Percentiles rank a stretch among this genome's conserved stretches.
Evolutionary conservation across 2,113 vertebrate genomes (phyloP).

Genomic region (Pedetes capensis): DNA sequence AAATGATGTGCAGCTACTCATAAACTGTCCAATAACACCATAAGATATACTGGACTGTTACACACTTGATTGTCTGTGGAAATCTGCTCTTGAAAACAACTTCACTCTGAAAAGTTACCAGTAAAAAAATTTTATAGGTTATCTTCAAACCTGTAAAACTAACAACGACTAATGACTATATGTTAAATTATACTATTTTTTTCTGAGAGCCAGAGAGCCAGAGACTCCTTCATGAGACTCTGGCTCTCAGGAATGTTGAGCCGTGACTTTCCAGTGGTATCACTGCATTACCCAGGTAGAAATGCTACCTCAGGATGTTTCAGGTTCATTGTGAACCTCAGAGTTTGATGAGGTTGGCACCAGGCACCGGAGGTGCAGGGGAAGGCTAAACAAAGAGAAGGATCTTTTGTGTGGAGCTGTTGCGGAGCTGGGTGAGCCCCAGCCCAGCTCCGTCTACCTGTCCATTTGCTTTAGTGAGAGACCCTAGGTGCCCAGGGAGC

Average conservation of each 20-base stretch:
- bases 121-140: constrained; percentile 34
- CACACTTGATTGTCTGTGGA: constrained; percentile 12
- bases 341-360: fast-evolving
- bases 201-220: no score
- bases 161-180: constrained; percentile 33
- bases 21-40: constrained; percentile 34
- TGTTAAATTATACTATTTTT: constrained; percentile 56
- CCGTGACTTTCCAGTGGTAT: no score
- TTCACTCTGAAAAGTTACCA: constrained; percentile 10
- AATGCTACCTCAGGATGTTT: no score
- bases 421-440: background rate
- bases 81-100: constrained; percentile 20
- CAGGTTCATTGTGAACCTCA: background rate
- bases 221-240: no score
- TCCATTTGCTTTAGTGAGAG: fast-evolving
- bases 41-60: background rate
- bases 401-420: no score
- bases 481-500: background rate
- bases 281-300: no score
- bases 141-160: constrained; percentile 42
- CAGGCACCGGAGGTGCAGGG: fast-evolving
- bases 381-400: no score
- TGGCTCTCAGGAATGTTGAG: no score
- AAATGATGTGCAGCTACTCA: constrained; percentile 74
- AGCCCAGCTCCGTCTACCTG: background rate